A percentile compares a stretch with the other conserved stretches of the same genome.
phyloP scores from a whole-genome alignment of 2,888 invertebrate species.

The Megastigmus dorsalis region DNA sequence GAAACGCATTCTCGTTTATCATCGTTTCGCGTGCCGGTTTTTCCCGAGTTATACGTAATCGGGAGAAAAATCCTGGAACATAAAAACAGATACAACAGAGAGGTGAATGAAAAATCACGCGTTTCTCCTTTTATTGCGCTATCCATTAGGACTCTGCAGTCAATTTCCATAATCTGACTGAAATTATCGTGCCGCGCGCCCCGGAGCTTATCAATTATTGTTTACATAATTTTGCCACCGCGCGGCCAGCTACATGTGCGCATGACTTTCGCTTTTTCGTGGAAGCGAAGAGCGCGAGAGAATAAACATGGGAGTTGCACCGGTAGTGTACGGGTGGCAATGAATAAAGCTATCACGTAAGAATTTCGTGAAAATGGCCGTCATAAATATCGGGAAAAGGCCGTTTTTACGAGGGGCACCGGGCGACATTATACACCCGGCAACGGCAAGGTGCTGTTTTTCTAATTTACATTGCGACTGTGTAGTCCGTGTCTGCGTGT shows the following conservation, averaged over 20 bases:
- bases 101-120: too few relatives aligned
- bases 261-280: slow-evolving; percentile 9
- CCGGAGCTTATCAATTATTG: slow-evolving; percentile 28
- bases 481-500: too few relatives aligned
- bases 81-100: too few relatives aligned
- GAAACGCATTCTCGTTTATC: too few relatives aligned
- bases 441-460: background rate
- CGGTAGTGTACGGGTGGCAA: too few relatives aligned
- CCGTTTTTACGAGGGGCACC: background rate
- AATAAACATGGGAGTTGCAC: background rate
- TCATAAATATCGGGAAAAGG: slow-evolving; percentile 17
- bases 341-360: slow-evolving; percentile 14
- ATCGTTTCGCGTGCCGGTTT: too few relatives aligned
- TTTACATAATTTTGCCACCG: slow-evolving; percentile 10
- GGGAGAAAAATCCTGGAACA: too few relatives aligned
- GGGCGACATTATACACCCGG: background rate
- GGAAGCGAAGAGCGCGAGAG: background rate
- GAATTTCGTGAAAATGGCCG: slow-evolving; percentile 11
- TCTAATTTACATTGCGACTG: slow-evolving; percentile 6
- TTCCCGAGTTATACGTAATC: too few relatives aligned
- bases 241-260: background rate
- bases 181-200: slow-evolving; percentile 15
- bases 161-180: background rate
- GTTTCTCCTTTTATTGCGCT: too few relatives aligned
- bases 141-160: too few relatives aligned